phyloP scores from a whole-genome alignment of 2,797 vertebrate species.

The Gorsachius magnificus region DNA sequence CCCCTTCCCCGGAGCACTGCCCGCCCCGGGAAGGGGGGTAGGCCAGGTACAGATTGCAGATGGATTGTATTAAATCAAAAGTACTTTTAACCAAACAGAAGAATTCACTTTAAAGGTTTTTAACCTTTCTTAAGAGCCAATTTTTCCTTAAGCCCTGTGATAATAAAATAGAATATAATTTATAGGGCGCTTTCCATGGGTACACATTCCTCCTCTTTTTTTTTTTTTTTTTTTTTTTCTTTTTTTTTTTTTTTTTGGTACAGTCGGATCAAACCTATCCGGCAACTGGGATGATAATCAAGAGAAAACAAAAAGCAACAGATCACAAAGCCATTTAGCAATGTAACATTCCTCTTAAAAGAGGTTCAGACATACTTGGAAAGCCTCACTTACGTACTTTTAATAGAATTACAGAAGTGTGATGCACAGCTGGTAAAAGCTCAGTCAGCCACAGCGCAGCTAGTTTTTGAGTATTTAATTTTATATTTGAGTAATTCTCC shows the following conservation, averaged over 20 bases:
- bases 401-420: slow-evolving; percentile 74
- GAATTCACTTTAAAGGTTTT: slow-evolving; percentile 75
- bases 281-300: slow-evolving; percentile 42
- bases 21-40: not conserved
- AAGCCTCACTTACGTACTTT: slow-evolving; percentile 64
- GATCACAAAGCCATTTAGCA: slow-evolving; percentile 58
- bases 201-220: slow-evolving; percentile 19
- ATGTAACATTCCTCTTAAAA: slow-evolving; percentile 36
- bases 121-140: slow-evolving; percentile 72
- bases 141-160: slow-evolving; percentile 64
- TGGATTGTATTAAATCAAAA: slow-evolving; percentile 63
- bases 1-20: fast-evolving
- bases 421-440: slow-evolving; percentile 74
- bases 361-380: slow-evolving; percentile 47
- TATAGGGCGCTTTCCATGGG: slow-evolving; percentile 23
- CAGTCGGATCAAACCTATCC: slow-evolving; percentile 49
- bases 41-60: slow-evolving; percentile 41
- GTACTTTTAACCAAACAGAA: slow-evolving; percentile 70
- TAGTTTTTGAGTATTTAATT: slow-evolving; percentile 80
- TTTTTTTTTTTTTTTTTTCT: not conserved
- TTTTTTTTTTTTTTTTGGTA: not conserved
- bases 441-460: slow-evolving; percentile 72
- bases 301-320: slow-evolving; percentile 60
- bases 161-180: slow-evolving; percentile 66
- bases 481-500: slow-evolving; percentile 83